Evolutionary conservation across 2,797 vertebrate genomes (phyloP).

Genomic region (Mormyrus proboscirostris): DNA sequence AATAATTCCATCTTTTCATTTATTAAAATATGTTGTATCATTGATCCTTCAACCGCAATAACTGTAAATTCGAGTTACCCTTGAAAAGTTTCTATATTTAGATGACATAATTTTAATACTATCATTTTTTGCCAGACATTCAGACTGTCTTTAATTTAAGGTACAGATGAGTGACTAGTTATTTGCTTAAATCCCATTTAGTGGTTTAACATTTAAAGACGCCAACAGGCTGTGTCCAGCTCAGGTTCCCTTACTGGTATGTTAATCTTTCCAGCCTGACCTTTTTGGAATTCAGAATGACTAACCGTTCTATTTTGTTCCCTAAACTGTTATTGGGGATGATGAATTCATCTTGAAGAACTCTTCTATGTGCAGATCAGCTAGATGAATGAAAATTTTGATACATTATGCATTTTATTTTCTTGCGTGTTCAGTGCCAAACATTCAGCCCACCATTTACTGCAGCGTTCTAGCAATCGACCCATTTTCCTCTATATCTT

Average conservation of each 20-base stretch:
- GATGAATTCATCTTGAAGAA: background rate
- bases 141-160: background rate
- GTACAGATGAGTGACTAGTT: background rate
- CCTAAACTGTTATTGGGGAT: background rate
- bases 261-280: background rate
- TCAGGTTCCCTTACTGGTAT: background rate
- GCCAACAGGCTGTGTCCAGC: background rate
- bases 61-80: background rate
- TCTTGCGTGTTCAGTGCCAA: background rate
- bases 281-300: background rate
- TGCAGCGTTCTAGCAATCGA: background rate
- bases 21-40: background rate
- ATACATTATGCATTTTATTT: background rate
- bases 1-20: background rate
- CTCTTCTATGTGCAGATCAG: background rate
- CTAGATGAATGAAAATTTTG: background rate
- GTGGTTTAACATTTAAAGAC: constrained; percentile 9
- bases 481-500: background rate
- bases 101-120: background rate
- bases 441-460: background rate
- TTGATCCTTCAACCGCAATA: background rate
- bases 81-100: background rate
- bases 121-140: background rate
- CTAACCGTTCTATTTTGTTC: background rate
- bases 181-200: background rate